Base-by-base conservation (phyloP, 92 coral and sea anemone genomes). In the Palythoa caribaeorum region DNA sequence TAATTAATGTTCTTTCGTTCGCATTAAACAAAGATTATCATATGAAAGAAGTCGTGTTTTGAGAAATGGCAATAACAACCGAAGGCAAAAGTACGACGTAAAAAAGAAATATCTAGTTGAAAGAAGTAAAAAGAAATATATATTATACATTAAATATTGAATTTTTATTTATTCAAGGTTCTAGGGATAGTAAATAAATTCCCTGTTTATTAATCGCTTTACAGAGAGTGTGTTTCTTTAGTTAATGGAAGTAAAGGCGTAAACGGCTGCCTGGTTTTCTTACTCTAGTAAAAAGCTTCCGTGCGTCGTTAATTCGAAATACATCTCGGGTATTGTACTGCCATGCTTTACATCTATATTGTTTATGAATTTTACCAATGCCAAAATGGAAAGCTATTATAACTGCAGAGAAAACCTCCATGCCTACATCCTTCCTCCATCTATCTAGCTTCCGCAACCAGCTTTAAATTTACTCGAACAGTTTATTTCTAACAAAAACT, bases 401-500 rank as follows among this genome's bases (percentile, higher is more conserved):
- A 63, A 40, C 65, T 78, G 44, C 68, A 88, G 95, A 63, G 92
- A 92, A 94, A 94, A 89, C 76, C 72, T 76, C 75, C 87, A 19
- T 84, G 40, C 83, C 90, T 38, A 91, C 90, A 91, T 91, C 93
- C 93, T 93, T 87, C 94, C 93, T 91, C 79, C 52, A 65, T 88
- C 84, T 88, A 87, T 90, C 91, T 90, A n/a, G 86, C 94, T 95
- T 95, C 98, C 98, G 96, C 73, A 85, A 78, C 90, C 94, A 90
- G 91, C 94, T 95, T 91, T 90, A 94, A 88, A 94, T 95, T 95
- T 95, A 94, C 96, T 95, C 88, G 91, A 80, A 50, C 80, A 92
- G 93, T 88, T 83, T 77, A 78, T 83, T 80, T 83, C 88, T 79
- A 71, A 91, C 94, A 77, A 88, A 87, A 88, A 47, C 52, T 71